These are phyloP conservation scores for Silurus aristotelis DNA, from an alignment of 2,797 vertebrate species.

Conservation along the genomic window DNA sequence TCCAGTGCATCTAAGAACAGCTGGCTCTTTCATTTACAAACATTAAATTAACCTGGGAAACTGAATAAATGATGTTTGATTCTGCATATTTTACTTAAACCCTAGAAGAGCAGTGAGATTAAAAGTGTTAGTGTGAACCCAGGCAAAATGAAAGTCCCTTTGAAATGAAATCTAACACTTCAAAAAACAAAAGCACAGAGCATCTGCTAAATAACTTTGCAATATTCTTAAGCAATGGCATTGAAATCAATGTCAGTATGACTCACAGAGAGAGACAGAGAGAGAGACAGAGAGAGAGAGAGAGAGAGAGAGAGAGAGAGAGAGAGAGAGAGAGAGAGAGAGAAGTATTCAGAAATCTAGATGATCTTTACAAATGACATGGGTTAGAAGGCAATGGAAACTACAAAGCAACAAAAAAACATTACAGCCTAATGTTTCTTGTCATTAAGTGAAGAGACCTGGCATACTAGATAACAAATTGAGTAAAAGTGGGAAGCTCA, in stretches of 20 bases:
- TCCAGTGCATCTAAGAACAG: constrained; percentile 24
- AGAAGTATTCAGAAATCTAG: neutral
- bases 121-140: neutral
- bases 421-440: constrained; percentile 10
- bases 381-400: neutral
- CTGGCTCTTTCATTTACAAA: constrained; percentile 15
- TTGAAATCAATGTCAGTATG: neutral
- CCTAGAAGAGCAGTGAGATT: neutral
- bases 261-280: neutral
- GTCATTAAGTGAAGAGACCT: constrained; percentile 14
- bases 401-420: neutral
- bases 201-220: neutral
- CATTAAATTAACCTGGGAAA: constrained; percentile 10
- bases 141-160: neutral
- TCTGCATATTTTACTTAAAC: constrained; percentile 15
- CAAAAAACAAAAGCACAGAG: neutral
- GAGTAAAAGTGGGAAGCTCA: neutral
- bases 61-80: constrained; percentile 3
- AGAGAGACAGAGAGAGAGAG: neutral
- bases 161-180: neutral
- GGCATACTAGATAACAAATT: neutral
- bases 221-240: constrained; percentile 3
- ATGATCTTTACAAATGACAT: neutral
- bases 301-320: neutral
- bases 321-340: neutral